Evolutionary conservation across 2,888 invertebrate species (phyloP), one percentile per base, ranked within the genome.

Genomic region (Acrobasis repandana): DNA sequence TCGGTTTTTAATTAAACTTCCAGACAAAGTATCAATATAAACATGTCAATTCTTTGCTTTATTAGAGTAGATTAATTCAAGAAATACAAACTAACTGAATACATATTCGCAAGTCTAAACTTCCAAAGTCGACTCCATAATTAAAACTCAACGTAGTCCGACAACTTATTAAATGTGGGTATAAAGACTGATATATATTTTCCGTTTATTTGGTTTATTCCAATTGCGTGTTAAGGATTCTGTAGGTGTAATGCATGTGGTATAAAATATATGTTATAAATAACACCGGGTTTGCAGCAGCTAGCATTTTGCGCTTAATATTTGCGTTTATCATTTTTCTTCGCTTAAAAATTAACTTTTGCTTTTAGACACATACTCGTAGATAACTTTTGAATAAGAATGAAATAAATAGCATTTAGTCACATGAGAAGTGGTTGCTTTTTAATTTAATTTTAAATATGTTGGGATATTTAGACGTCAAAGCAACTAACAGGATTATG

Each of bases 161-260:
- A 86, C 84, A 83, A 85, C 88, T 90, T 91, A 90, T 88, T 89
- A 88, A 88, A 83, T 86, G 87, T 85, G 85, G 85, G 86, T 80
- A 85, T 87, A 88, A 90, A 92, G 80, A 82, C 90, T 90, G 88
- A 90, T 90, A 90, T 81, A 82, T 90, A 86, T 86, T 83, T 85
- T 83, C 80, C 83, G 83, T 80, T 83, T 83, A 80, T 77, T 73
- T 70, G 69, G 74, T 71, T 75, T 75, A 70, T 72, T 69, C 70
- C 66, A 67, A 72, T 65, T 63, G 67, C 70, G 65, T 69, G 76
- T 72, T 71, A 75, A 63, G 63, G 56, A 47, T 43, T 1, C 36
- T 59, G 59, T 59, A 47, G 51, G 51, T 46, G 51, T 60, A 52
- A 28, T 33, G 18, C 33, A 46, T 33, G 46, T 18, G 9, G 47